Conservation (phyloP, 2,888 invertebrate genomes). For the Hyposoter didymator region DNA sequence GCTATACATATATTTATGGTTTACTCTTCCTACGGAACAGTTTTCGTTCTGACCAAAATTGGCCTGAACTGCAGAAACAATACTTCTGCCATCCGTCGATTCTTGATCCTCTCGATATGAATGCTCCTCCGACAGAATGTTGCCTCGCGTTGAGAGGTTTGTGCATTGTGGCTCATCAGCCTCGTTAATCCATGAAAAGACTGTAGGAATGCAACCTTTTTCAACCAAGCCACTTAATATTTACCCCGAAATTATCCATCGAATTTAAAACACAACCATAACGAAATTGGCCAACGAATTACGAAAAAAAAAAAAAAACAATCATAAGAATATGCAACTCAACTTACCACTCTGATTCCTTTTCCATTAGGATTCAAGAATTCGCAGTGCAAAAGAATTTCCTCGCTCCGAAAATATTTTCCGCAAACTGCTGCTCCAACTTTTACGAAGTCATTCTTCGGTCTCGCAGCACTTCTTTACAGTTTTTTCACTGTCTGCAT, state of each 20-base stretch:
- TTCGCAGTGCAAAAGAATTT: slow-evolving; percentile 43
- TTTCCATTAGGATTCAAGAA: slow-evolving; percentile 17
- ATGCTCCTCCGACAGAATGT: neutral
- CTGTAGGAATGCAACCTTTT: slow-evolving; percentile 29
- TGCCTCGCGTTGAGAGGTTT: neutral
- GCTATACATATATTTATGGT: too few species aligned
- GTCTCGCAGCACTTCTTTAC: slow-evolving; percentile 31
- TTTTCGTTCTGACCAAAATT: too few species aligned
- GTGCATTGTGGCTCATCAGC: neutral
- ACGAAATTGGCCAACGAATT: slow-evolving; percentile 1
- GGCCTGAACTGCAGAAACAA: neutral
- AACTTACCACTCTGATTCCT: slow-evolving; percentile 42
- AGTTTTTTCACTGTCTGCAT: neutral
- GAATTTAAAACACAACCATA: neutral
- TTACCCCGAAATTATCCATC: neutral
- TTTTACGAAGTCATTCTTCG: slow-evolving; percentile 10
- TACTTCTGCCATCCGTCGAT: neutral
- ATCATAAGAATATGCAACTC: too few species aligned
- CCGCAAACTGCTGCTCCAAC: slow-evolving; percentile 28
- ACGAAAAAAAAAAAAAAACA: slow-evolving; percentile 3
- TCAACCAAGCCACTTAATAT: slow-evolving; percentile 38
- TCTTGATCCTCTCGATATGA: too few species aligned
- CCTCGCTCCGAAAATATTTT: slow-evolving; percentile 40
- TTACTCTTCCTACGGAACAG: neutral
- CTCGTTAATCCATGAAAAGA: slow-evolving; percentile 31